Evolutionary conservation across 2,888 invertebrate species (phyloP).

Genomic region (Lissocephala sabroskyi): DNA sequence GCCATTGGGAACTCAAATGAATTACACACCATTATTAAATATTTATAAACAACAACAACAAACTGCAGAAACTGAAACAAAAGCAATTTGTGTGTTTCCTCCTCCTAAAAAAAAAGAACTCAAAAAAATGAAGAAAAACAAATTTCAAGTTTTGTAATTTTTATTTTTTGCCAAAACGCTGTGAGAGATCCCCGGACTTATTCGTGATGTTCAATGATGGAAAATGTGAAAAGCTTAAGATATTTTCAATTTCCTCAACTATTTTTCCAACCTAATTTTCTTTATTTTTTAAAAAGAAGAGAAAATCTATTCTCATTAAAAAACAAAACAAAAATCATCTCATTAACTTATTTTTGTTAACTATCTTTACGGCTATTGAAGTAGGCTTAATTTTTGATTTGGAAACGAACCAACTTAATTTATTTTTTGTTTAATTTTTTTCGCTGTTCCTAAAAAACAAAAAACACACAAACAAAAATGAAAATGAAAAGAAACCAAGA

Average conservation of each 20-base stretch:
- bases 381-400: conserved; percentile 29
- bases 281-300: conserved; percentile 42
- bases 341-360: conserved; percentile 65
- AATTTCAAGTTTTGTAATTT: conserved; percentile 23
- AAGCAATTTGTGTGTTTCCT: background rate
- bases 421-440: conserved; percentile 51
- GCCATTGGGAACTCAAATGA: too few relatives aligned
- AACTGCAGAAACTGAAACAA: conserved; percentile 1
- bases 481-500: conserved; percentile 11
- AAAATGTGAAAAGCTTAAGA: too few relatives aligned
- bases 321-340: conserved; percentile 31
- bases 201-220: conserved; percentile 61
- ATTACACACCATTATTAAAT: too few relatives aligned
- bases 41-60: conserved; percentile 17
- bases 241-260: too few relatives aligned
- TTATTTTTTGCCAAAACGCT: conserved; percentile 41
- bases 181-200: conserved; percentile 53
- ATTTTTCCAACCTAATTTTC: conserved; percentile 19
- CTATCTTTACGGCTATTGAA: conserved; percentile 51
- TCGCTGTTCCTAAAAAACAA: conserved; percentile 51
- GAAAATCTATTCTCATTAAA: too few relatives aligned
- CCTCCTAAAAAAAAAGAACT: background rate
- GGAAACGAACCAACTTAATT: conserved; percentile 60
- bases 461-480: conserved; percentile 28
- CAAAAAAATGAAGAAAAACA: conserved; percentile 23